A percentile compares a stretch with the other conserved stretches of the same genome.
These are phyloP conservation scores for Siniperca scherzeri DNA, from an alignment of 2,797 vertebrate species.

Conservation along the genomic window DNA sequence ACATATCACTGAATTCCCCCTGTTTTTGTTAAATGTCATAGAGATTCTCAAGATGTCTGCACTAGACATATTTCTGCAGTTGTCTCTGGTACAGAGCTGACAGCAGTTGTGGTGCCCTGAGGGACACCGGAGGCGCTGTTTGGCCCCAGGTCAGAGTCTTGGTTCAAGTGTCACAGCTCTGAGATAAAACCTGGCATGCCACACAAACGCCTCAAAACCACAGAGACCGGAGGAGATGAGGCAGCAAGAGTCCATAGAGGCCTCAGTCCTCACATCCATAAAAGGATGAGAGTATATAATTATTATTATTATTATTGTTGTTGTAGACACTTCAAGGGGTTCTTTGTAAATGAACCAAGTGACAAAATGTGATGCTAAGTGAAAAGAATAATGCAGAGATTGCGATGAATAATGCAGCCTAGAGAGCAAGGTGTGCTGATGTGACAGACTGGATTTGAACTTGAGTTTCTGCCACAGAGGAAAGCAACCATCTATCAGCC, in stretches of 20 bases:
- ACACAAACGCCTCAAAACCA: conserved; percentile 61
- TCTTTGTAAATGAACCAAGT: conserved; percentile 52
- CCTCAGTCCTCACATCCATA: conserved; percentile 21
- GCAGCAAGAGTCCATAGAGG: conserved; percentile 12
- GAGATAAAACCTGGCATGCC: conserved; percentile 61
- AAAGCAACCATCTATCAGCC: conserved; percentile 65
- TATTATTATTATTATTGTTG: neutral
- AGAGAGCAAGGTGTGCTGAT: conserved; percentile 67
- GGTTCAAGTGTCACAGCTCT: conserved; percentile 72
- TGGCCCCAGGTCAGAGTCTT: conserved; percentile 64
- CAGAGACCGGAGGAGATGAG: conserved; percentile 22
- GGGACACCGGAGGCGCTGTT: conserved; percentile 53
- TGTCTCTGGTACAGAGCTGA: conserved; percentile 41
- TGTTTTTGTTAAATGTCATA: conserved; percentile 41
- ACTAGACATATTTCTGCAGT: conserved; percentile 42
- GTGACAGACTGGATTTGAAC: conserved; percentile 69
- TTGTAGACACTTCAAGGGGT: conserved; percentile 15
- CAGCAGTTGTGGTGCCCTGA: conserved; percentile 43
- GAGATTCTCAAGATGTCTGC: conserved; percentile 46
- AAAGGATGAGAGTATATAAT: conserved; percentile 7
- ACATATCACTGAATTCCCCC: conserved; percentile 10
- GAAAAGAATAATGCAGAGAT: conserved; percentile 71
- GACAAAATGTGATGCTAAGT: conserved; percentile 68
- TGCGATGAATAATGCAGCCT: conserved; percentile 71
- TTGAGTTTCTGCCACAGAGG: conserved; percentile 67